Evolutionary conservation across 2,113 vertebrate species (phyloP), one percentile per base, ranked within the genome.

Genomic region (Callorhinus ursinus): DNA sequence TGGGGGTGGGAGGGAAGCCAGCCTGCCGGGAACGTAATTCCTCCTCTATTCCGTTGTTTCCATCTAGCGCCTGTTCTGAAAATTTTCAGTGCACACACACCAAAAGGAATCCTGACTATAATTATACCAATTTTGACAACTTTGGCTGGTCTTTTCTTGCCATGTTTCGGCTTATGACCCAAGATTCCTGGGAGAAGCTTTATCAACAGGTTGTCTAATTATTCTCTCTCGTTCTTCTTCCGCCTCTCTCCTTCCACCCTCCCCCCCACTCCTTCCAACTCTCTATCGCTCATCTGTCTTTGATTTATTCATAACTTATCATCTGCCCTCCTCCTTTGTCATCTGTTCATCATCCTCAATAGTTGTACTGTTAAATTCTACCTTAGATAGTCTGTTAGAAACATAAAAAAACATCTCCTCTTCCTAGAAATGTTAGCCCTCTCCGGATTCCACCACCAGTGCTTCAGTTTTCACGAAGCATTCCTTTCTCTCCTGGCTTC

Each of bases 101-200:
- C 8, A 0, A 1, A 1, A 18, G 2, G 2, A 98, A 97, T 83
- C 98, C 98, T 76, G 97, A 98, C 85, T 80, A 96, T 69, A 55
- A 63, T 79, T 98, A 96, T 2, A 98, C 97, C 0, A 98, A 96
- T 69, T 98, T 98, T 80, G 98, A 98, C 94, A 92, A 89, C 84
- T 98, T 98, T 49, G 96, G 95, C 67, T 98, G 96, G 97, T 97
- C 98, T 88, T 95, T 98, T 69, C 98, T 98, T 57, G 97, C 96
- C 51, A 98, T 98, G 98, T 98, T 98, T 94, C 97, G 97, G 76
- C 96, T 98, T n/a, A 98, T 98, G 95, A 98, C 98, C 46, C 98
- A 98, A 69, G 98, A 98, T 88, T 98, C 98, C 85, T 98, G 98
- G 98, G 98, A 98, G 93, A 98, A 90, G 53, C 97, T 98, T 46